Base-by-base conservation (phyloP, 2,797 vertebrate genomes). In the Pipistrellus pygmaeus region DNA sequence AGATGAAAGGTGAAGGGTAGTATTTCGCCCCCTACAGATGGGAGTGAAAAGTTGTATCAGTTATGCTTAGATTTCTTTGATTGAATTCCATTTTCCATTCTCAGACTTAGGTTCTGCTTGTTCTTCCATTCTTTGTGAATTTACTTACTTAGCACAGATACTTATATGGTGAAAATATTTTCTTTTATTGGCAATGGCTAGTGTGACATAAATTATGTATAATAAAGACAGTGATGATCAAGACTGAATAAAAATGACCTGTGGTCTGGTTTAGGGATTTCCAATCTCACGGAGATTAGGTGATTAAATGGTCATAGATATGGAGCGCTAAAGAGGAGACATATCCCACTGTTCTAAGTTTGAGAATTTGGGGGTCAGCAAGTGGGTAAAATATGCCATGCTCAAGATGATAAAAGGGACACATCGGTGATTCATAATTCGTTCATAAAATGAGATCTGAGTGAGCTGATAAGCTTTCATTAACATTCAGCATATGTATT, bases 21-120 rank as follows among this genome's bases (percentile, higher is more conserved):
- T 32, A 83, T 60, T n/a, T 46, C 35, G 41, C 35, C 25, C 62
- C 46, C 35, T n/a, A 62, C 11, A 66, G 46, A 73, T 87, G 53
- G 17, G 35, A 85, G 15, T 91, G n/a, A 89, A 93, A 84, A 91
- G 57, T 88, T 81, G 46, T 6, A 55, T 95, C 51, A 44, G 57
- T 95, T 92, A 3, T 64, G 41, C 64, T 91, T 82, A 68, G 68
- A 85, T 91, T 93, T 48, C n/a, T 93, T 82, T 88, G 68, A 80
- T 25, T 90, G 30, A 91, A 75, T 77, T 18, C 20, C 1, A 0
- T 60, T 83, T 80, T 68, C 53, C 75, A 32, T 76, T 95, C 44
- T 87, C 66, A 55, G 9, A 25, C 20, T 53, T 85, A 55, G 8
- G 21, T 90, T 93, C 32, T 84, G 55, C 60, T 92, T 93, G 27